Conservation (phyloP, 1,140 invertebrate species). For the Leptoteleia sp. region DNA sequence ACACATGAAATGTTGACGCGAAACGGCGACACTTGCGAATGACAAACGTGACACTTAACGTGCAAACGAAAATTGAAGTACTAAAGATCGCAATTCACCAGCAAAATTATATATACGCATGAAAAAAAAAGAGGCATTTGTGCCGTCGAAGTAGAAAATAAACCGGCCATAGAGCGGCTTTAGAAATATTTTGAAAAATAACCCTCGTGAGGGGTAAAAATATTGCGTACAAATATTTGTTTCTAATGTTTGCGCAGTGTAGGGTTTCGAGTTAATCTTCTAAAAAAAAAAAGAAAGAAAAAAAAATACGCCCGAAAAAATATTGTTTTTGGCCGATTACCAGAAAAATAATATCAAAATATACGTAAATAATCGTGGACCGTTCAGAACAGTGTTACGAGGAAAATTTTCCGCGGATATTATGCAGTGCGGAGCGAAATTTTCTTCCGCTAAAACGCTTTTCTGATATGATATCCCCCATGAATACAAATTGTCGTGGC, state of each 20-base stretch:
- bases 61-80: slow-evolving; percentile 34
- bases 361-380: slow-evolving; percentile 21
- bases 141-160: background rate
- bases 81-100: slow-evolving; percentile 12
- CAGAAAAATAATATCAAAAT: too few species aligned
- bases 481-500: slow-evolving; percentile 36
- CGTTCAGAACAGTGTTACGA: slow-evolving; percentile 2
- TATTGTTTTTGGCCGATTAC: too few species aligned
- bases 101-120: slow-evolving; percentile 3
- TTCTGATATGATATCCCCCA: slow-evolving; percentile 35
- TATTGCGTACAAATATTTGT: too few species aligned
- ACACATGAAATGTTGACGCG: slow-evolving; percentile 23
- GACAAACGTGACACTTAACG: slow-evolving; percentile 47
- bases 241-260: too few species aligned
- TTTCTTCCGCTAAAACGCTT: slow-evolving; percentile 40
- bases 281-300: too few species aligned
- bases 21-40: slow-evolving; percentile 35
- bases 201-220: too few species aligned
- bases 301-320: too few species aligned
- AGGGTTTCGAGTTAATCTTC: too few species aligned
- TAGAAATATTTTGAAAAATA: too few species aligned
- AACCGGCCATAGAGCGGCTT: background rate
- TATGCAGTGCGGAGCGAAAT: slow-evolving; percentile 4
- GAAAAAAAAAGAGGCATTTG: slow-evolving; percentile 4
- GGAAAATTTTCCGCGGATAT: slow-evolving; percentile 18